A percentile compares a stretch with the other conserved stretches of the same genome.
Conservation (phyloP, 2,113 vertebrate genomes). For the Mobula birostris region DNA sequence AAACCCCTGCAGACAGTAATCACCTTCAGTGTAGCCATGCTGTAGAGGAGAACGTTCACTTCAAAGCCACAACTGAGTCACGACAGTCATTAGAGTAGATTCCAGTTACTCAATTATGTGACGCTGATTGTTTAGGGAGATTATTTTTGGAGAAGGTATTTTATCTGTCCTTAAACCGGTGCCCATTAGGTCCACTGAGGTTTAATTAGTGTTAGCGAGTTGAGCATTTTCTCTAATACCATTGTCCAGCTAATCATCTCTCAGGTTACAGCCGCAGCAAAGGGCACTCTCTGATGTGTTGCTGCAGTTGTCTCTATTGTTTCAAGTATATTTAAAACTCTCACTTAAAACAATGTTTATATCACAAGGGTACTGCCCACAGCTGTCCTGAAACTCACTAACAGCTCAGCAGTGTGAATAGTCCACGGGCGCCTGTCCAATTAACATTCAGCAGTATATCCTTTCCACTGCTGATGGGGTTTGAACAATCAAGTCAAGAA, state of each 20-base stretch:
- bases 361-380: not conserved
- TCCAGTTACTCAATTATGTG: constrained; percentile 4
- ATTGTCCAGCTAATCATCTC: constrained; percentile 19
- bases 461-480: not conserved
- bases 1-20: not conserved
- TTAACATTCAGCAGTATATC: constrained; percentile 26
- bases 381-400: not conserved
- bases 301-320: constrained; percentile 35
- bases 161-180: constrained; percentile 9
- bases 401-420: not conserved
- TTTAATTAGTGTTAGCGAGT: constrained; percentile 30
- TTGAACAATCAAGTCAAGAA: constrained; percentile 22
- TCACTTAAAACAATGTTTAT: constrained; percentile 21
- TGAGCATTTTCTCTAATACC: constrained; percentile 6
- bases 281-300: not conserved
- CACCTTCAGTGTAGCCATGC: not conserved
- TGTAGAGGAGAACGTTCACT: too few species aligned
- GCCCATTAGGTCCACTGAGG: not conserved
- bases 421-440: constrained; percentile 11
- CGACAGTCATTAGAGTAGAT: not conserved
- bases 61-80: not conserved
- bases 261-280: constrained; percentile 17
- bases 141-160: constrained; percentile 27
- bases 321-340: constrained; percentile 33
- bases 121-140: constrained; percentile 26